Percentiles rank a stretch among this genome's conserved stretches.
These are phyloP conservation scores for Agapostemon virescens DNA, from an alignment of 2,888 invertebrate species.

Conservation along the genomic window DNA sequence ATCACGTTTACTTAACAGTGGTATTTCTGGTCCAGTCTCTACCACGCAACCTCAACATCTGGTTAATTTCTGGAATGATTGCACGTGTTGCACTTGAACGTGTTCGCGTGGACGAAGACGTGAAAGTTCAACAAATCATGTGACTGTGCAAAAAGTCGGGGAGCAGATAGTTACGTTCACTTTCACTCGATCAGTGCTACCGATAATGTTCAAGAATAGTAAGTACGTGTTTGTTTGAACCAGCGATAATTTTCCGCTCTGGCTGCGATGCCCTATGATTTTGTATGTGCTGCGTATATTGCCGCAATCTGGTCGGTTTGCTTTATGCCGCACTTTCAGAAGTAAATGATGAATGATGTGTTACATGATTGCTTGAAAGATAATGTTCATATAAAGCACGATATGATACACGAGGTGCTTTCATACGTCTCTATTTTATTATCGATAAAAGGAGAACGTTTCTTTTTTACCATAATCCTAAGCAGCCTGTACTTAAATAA, in stretches of 20 bases:
- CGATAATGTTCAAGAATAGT: constrained; percentile 16
- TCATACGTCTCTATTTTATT: neutral
- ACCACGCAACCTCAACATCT: neutral
- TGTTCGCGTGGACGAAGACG: constrained; percentile 16
- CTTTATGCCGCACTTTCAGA: neutral
- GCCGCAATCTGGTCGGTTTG: neutral
- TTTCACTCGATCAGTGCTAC: constrained; percentile 37
- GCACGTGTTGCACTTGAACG: constrained; percentile 37
- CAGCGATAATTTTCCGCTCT: constrained; percentile 11
- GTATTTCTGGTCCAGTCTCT: neutral
- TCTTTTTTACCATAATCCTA: neutral
- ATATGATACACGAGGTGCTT: neutral
- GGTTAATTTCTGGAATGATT: neutral
- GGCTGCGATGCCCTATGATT: neutral
- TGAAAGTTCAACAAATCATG: constrained; percentile 47
- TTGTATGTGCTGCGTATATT: neutral
- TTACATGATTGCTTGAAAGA: neutral
- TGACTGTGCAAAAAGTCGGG: constrained; percentile 5
- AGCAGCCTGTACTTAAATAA: neutral
- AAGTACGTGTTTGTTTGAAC: constrained; percentile 11
- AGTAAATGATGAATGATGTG: neutral
- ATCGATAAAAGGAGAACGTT: neutral
- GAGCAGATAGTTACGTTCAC: constrained; percentile 15
- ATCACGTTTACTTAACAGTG: constrained; percentile 1
- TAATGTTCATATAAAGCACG: neutral